phyloP scores from a whole-genome alignment of 2,797 vertebrate genomes.

The Sebastes oblongus region DNA sequence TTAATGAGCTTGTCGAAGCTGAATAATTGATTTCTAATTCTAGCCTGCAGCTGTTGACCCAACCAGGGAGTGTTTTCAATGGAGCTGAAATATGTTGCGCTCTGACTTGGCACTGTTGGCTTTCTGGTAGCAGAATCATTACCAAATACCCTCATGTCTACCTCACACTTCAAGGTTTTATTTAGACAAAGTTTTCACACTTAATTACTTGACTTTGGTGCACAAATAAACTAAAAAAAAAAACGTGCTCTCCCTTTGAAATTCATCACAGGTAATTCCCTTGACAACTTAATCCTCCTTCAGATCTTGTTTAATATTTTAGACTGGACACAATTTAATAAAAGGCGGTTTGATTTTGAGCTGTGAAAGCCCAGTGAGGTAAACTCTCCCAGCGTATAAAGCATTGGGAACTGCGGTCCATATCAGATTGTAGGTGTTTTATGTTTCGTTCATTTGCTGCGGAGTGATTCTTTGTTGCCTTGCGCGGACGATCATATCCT shows the following conservation, averaged over 20 bases:
- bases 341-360: slow-evolving; percentile 47
- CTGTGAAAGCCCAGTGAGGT: slow-evolving; percentile 42
- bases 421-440: slow-evolving; percentile 76
- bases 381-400: slow-evolving; percentile 59
- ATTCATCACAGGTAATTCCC: slow-evolving; percentile 47
- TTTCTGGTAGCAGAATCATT: slow-evolving; percentile 51
- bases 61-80: slow-evolving; percentile 78
- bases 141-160: slow-evolving; percentile 48
- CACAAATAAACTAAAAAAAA: slow-evolving; percentile 10
- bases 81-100: slow-evolving; percentile 77
- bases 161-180: slow-evolving; percentile 46
- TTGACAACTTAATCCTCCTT: slow-evolving; percentile 57
- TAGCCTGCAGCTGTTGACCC: slow-evolving; percentile 83
- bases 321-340: slow-evolving; percentile 39
- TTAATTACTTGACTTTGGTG: slow-evolving; percentile 31
- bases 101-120: slow-evolving; percentile 67
- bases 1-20: slow-evolving; percentile 85
- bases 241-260: slow-evolving; percentile 21
- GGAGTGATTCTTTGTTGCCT: slow-evolving; percentile 76
- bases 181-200: slow-evolving; percentile 42
- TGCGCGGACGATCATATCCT: slow-evolving; percentile 73
- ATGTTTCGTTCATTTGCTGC: slow-evolving; percentile 73
- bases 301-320: slow-evolving; percentile 54
- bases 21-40: slow-evolving; percentile 86
- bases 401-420: slow-evolving; percentile 56